Base-by-base conservation (phyloP, 2,113 vertebrate genomes). In the Burhinus bistriatus region DNA sequence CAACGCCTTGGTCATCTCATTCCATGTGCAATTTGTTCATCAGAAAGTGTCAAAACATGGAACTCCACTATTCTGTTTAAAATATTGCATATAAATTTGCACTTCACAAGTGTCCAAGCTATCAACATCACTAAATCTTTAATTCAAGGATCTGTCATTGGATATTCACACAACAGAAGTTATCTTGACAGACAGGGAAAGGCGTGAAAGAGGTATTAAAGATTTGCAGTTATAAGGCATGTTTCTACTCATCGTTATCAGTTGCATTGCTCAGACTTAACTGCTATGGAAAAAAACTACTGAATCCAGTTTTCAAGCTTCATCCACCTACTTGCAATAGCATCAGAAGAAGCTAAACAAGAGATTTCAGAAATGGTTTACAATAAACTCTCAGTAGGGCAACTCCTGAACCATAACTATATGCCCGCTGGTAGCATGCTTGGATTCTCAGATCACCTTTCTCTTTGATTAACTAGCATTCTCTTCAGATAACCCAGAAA, bases 161-260 rank as follows among this genome's bases (percentile, higher is more conserved):
- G 30, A 61, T 81, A 70, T 76, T 88, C 83, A 91, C 27, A 61
- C 40, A 87, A 65, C 26, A 79, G 18, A 70, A 76, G 19, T 49
- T 49, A 64, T 15, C 42, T 27, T 47, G 49, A 65, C 73, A 82
- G 29, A 36, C 14, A 59, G 12, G 11, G 15, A 55, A 76, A 61
- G 16, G 32, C 30, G 26, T 15, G 16, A 42, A 58, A 38, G 44
- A n/a, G 23, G 25, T 17, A 54, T 30, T 52, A 42, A 58, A 59
- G 22, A 27, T 73, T 45, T 86, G 42, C 65, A 68, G 38, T 42
- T 55, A 6, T 3, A 55, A 52, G 30, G 49, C 34, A 29, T 5
- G 25, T 49, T 78, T 77, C 19, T 21, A 77, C 15, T 64, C 2
- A 0, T 12, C 0, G 0, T 64, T 69, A 61, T 15, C 34, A 68